Evolutionary conservation across 64 coral and sea anemone species (phyloP).

Genomic region (Actinia equina): DNA sequence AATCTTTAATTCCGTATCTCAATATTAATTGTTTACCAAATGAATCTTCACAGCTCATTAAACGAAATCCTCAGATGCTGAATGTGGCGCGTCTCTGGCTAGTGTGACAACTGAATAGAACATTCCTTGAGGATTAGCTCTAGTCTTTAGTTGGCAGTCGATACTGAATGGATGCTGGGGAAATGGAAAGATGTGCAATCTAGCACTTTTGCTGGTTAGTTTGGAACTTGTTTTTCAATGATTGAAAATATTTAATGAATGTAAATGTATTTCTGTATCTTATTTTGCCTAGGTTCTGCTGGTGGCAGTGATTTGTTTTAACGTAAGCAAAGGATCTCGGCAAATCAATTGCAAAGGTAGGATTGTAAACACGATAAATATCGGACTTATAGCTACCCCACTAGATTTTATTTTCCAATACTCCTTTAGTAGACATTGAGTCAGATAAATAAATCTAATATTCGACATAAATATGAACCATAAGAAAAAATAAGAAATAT

Average conservation of each 20-base stretch:
- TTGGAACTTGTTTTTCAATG: not conserved
- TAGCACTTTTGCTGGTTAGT: not conserved
- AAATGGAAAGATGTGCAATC: not conserved
- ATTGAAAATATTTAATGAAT: not conserved
- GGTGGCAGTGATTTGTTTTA: not conserved
- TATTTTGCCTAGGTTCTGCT: not conserved
- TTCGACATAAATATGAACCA: not conserved
- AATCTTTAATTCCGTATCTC: not conserved
- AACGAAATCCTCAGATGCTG: not conserved
- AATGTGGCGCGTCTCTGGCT: not conserved
- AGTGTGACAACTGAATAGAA: not conserved
- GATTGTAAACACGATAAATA: not conserved
- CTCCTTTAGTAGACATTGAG: not conserved
- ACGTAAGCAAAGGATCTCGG: not conserved
- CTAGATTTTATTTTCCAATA: not conserved
- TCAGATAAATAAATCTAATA: not conserved
- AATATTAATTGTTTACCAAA: conserved; percentile 3
- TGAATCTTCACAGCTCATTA: conserved; percentile 6
- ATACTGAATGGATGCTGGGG: not conserved
- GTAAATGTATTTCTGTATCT: no score
- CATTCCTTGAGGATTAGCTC: not conserved
- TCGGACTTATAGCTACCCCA: no score
- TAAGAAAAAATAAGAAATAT: not conserved
- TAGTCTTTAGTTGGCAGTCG: not conserved
- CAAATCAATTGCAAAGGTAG: not conserved